A percentile compares a stretch with the other conserved stretches of the same genome.
phyloP scores from a whole-genome alignment of 2,113 vertebrate genomes.

The Alethe diademata region DNA sequence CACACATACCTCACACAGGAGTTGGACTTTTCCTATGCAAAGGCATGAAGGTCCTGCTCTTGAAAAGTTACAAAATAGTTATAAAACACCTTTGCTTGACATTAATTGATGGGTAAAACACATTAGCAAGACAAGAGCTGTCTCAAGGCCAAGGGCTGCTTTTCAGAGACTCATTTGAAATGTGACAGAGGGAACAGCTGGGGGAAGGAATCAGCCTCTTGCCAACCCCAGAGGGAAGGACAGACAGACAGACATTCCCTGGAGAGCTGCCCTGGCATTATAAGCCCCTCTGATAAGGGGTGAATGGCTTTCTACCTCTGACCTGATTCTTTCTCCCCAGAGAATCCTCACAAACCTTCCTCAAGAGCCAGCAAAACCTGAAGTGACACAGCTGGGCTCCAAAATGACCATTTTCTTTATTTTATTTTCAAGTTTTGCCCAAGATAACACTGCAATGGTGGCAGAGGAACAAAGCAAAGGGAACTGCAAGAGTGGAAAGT shows the following conservation, averaged over 20 bases:
- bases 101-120: constrained; percentile 62
- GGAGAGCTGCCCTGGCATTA: constrained; percentile 75
- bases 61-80: constrained; percentile 20
- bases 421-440: neutral
- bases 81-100: constrained; percentile 43
- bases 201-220: constrained; percentile 35
- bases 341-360: constrained; percentile 29
- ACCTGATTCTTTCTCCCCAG: constrained; percentile 55
- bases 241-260: constrained; percentile 32
- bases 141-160: constrained; percentile 71
- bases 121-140: constrained; percentile 71
- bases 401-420: neutral
- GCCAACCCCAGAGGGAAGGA: constrained; percentile 31
- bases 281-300: constrained; percentile 61
- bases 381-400: neutral
- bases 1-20: neutral
- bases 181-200: constrained; percentile 78
- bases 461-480: neutral
- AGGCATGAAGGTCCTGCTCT: neutral
- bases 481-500: neutral
- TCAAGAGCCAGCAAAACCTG: neutral
- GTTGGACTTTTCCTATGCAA: neutral
- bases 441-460: neutral
- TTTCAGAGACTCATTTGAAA: constrained; percentile 84
- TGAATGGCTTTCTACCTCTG: constrained; percentile 68